These are phyloP conservation scores for Leistus spinibarbis DNA, from an alignment of 2,888 invertebrate genomes.

Conservation along the genomic window DNA sequence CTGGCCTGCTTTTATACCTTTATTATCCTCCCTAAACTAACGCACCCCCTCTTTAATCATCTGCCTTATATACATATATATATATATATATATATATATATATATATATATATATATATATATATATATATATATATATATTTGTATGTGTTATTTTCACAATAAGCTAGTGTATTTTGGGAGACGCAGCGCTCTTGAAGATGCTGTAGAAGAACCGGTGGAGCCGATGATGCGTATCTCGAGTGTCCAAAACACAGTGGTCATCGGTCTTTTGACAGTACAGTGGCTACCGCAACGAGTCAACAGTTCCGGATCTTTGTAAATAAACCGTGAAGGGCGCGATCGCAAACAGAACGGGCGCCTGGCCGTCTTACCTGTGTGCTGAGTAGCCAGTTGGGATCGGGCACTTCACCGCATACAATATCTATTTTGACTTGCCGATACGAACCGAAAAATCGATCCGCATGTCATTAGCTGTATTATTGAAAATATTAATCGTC, in stretches of 20 bases:
- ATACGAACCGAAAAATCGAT: background rate
- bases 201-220: too few species aligned
- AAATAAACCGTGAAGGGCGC: background rate
- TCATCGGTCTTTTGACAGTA: background rate
- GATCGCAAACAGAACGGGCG: background rate
- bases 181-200: too few species aligned
- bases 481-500: too few species aligned
- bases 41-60: background rate
- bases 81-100: background rate
- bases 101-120: background rate
- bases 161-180: too few species aligned
- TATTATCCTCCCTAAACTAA: background rate
- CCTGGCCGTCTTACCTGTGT: background rate
- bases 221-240: background rate
- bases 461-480: background rate
- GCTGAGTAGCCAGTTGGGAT: background rate
- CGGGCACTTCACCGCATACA: background rate
- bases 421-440: background rate
- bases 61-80: background rate
- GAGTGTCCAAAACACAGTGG: background rate
- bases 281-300: background rate
- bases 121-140: background rate
- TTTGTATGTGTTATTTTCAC: background rate
- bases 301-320: background rate
- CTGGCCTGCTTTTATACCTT: background rate